A percentile compares a stretch with the other conserved stretches of the same genome.
Evolutionary conservation across 2,113 vertebrate genomes (phyloP).

Genomic region (Atrichornis clamosus): DNA sequence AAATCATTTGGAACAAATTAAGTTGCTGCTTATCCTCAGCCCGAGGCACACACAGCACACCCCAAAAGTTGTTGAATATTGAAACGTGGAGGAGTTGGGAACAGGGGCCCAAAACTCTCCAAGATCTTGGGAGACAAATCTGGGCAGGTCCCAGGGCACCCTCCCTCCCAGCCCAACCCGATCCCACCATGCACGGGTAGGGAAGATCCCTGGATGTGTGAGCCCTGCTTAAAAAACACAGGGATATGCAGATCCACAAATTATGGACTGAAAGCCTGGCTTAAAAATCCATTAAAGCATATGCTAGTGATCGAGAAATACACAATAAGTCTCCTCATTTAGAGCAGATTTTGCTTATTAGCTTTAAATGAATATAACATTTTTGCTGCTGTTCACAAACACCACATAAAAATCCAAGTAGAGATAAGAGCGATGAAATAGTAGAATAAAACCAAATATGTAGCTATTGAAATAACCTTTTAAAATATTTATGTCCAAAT

Average conservation of each 20-base stretch:
- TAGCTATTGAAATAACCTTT: neutral
- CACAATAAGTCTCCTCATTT: neutral
- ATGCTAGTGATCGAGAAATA: neutral
- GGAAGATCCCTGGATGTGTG: neutral
- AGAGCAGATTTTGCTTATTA: neutral
- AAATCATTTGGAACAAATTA: conserved; percentile 31
- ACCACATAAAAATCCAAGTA: neutral
- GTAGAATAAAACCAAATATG: neutral
- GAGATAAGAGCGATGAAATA: neutral
- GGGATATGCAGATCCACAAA: neutral
- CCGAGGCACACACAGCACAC: neutral
- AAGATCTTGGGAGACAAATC: neutral
- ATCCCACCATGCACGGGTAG: rapidly evolving
- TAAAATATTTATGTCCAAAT: neutral
- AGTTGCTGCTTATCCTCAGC: neutral
- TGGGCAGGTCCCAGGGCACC: neutral
- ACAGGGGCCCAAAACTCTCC: neutral
- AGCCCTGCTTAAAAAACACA: neutral
- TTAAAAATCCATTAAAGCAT: neutral
- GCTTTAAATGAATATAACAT: neutral
- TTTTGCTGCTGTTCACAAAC: neutral
- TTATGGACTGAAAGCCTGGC: neutral
- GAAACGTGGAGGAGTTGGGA: neutral
- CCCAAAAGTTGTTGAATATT: neutral
- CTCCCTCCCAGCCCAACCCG: neutral